Percentiles rank a stretch among this genome's conserved stretches.
Conservation (phyloP, 1,140 invertebrate species). For the Protaetia brevitarsis region DNA sequence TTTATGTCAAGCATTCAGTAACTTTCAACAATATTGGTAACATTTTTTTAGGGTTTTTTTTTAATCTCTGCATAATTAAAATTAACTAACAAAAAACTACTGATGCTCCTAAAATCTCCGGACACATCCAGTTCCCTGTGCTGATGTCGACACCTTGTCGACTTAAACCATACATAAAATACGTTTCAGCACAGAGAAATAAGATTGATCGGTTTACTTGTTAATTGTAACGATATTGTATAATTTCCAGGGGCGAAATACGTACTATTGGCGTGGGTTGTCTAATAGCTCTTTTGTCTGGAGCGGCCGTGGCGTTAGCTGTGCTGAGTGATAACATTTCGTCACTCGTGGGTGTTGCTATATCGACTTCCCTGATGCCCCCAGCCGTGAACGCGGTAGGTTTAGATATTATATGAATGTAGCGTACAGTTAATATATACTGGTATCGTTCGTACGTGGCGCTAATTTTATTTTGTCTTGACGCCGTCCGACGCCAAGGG, state of each 20-base stretch:
- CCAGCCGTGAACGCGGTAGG: constrained; percentile 71
- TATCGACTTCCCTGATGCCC: constrained; percentile 74
- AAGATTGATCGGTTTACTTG: neutral
- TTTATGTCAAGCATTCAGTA: no score
- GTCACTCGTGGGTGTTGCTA: constrained; percentile 76
- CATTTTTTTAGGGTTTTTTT: no score
- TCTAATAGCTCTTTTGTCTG: constrained; percentile 67
- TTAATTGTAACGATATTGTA: no score
- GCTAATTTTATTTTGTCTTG: neutral
- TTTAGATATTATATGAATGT: neutral
- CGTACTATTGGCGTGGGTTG: constrained; percentile 65
- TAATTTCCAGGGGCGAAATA: constrained; percentile 55
- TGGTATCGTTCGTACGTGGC: neutral
- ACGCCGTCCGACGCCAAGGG: constrained; percentile 53
- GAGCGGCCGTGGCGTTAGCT: constrained; percentile 72
- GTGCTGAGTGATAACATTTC: constrained; percentile 70
- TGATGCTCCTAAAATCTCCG: neutral
- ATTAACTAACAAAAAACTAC: no score
- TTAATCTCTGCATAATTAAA: no score
- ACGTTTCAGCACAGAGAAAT: no score
- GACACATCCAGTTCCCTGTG: neutral
- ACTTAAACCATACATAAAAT: no score
- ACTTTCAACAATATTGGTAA: no score
- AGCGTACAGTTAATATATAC: neutral
- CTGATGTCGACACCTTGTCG: no score